These are phyloP conservation scores for Thymelicus acteon DNA, from an alignment of 2,888 invertebrate species.

Conservation along the genomic window DNA sequence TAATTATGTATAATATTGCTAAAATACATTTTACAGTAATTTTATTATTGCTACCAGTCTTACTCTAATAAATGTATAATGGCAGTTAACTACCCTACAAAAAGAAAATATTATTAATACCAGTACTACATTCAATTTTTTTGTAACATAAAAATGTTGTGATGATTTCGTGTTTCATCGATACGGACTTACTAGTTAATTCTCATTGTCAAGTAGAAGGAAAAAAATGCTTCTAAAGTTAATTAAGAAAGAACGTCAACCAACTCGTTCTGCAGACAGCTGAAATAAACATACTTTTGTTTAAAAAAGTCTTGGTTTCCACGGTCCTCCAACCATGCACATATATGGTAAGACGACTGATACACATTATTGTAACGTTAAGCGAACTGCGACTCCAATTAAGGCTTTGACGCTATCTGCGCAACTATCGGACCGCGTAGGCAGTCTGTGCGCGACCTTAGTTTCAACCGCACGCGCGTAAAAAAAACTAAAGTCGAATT, in stretches of 20 bases:
- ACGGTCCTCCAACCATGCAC: constrained; percentile 17
- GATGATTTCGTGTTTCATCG: too few species aligned
- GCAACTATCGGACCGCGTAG: constrained; percentile 41
- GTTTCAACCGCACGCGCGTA: constrained; percentile 56
- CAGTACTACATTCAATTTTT: too few species aligned
- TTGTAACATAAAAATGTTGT: too few species aligned
- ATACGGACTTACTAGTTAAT: neutral
- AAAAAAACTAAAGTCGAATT: constrained; percentile 40
- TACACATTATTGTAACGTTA: constrained; percentile 36
- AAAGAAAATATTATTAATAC: too few species aligned
- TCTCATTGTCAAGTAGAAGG: neutral
- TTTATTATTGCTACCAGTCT: too few species aligned
- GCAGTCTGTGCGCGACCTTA: constrained; percentile 67
- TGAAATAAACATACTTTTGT: neutral
- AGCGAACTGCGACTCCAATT: constrained; percentile 44
- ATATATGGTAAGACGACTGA: constrained; percentile 44
- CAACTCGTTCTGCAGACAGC: neutral
- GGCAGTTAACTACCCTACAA: too few species aligned
- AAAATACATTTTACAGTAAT: too few species aligned
- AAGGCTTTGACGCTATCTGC: constrained; percentile 46
- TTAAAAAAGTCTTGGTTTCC: neutral
- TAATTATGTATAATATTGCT: too few species aligned
- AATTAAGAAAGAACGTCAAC: neutral
- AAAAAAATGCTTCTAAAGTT: neutral
- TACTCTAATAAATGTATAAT: too few species aligned